A percentile compares a stretch with the other conserved stretches of the same genome.
These are phyloP conservation scores for Zoanthus sociatus DNA, from an alignment of 92 coral and sea anemone species.

Conservation along the genomic window DNA sequence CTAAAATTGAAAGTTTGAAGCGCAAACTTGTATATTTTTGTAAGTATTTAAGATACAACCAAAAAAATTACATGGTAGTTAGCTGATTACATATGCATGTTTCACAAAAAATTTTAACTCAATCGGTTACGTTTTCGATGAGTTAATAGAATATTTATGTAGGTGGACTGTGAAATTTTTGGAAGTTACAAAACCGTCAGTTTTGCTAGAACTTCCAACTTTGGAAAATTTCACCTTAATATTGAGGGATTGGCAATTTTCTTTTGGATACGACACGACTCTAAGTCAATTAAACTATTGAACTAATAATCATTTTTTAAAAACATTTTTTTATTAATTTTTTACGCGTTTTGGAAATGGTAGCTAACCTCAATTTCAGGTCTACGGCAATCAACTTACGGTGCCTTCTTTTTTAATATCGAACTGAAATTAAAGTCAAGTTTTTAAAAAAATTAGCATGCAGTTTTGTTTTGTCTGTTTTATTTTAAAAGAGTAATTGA, in stretches of 20 bases:
- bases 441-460: too few species aligned
- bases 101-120: neutral
- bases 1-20: constrained; percentile 8
- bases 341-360: neutral
- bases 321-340: too few species aligned
- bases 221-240: neutral
- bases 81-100: neutral
- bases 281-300: neutral
- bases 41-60: constrained; percentile 1
- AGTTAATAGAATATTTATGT: neutral
- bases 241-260: neutral
- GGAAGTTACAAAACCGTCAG: neutral
- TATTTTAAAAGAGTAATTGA: neutral
- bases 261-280: neutral
- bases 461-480: neutral
- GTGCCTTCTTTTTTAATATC: neutral
- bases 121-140: neutral
- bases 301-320: neutral
- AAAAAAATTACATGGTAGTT: neutral
- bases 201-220: neutral
- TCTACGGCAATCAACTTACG: neutral
- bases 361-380: neutral
- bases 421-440: neutral
- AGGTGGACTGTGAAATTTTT: neutral
- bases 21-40: constrained; percentile 5